Evolutionary conservation across 2,888 invertebrate genomes (phyloP).

Genomic region (Hirudinaria manillensis): DNA sequence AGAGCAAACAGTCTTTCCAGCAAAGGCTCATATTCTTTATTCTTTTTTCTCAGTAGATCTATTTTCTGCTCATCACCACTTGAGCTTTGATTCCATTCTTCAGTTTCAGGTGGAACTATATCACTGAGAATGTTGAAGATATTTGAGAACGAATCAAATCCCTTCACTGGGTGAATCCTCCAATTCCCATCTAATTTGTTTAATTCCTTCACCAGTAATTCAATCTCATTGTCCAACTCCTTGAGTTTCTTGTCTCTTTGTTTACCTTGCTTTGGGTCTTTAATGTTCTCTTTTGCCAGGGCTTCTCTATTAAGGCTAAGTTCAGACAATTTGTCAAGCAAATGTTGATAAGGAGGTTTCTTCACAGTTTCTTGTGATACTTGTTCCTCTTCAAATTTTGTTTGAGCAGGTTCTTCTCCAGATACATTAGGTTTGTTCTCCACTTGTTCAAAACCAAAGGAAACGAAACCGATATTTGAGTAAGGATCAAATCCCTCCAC

Average conservation of each 20-base stretch:
- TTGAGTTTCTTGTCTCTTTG: slow-evolving; percentile 1
- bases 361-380: background rate
- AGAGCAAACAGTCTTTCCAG: slow-evolving; percentile 6
- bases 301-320: background rate
- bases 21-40: slow-evolving; percentile 10
- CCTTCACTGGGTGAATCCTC: background rate
- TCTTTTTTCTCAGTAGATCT: background rate
- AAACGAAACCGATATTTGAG: background rate
- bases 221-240: background rate
- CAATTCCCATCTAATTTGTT: background rate
- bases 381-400: too few species aligned
- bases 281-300: background rate
- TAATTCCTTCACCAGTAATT: background rate
- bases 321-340: slow-evolving; percentile 2
- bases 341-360: slow-evolving; percentile 11
- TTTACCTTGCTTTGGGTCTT: background rate
- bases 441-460: background rate
- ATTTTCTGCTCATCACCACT: background rate
- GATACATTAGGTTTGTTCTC: background rate
- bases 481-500: slow-evolving; percentile 16
- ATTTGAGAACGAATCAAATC: slow-evolving; percentile 9
- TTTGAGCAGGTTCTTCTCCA: too few species aligned
- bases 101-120: too few species aligned
- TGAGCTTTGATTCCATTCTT: background rate
- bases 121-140: background rate